Base-by-base conservation (phyloP, 2,797 vertebrate species). In the Tinamus major region DNA sequence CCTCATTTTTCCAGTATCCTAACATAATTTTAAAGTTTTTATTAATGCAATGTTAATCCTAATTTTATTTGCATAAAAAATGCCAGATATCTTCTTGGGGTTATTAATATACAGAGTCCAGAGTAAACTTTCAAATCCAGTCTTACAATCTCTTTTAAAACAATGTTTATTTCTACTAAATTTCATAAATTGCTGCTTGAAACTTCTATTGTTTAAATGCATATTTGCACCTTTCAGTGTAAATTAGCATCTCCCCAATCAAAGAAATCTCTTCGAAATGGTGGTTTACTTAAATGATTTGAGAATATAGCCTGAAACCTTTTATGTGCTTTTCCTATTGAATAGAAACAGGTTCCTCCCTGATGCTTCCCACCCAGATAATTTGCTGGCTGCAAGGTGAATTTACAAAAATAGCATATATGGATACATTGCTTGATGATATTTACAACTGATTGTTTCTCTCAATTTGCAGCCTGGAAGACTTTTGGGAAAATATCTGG, bases 41-140 rank as follows among this genome's bases (percentile, higher is more conserved):
- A 63, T 85, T 85, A 79, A 79, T 29, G 42, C 12, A 49, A 11
- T 39, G 31, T 84, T 67, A 84, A 93, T 23, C 48, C 35, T 29
- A 76, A 84, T 72, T 90, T 85, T 82, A 90, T 89, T 95, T 85
- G 61, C 51, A 77, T 79, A 67, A 27, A 18, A 89, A 91, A 35
- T 15, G 35, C 15, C 15, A 69, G 33, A 10, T 85, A 35, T 56
- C 37, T 82, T 80, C 62, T 42, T 75, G 79, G 24, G 37, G 53
- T 94, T 58, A 53, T 93, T 90, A 44, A 78, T 1, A 46, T 68
- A 29, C 67, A 79, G 80, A 78, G 84, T 75, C 37, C 62, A 87
- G 55, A 13, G 5, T 41, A 49, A 53, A 58, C 62, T 88, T 92
- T 93, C 85, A 92, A 94, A 94, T 76, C 26, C 42, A 85, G 12